Conservation (phyloP, 2,888 invertebrate genomes). For the Meteorus cinctellus region DNA sequence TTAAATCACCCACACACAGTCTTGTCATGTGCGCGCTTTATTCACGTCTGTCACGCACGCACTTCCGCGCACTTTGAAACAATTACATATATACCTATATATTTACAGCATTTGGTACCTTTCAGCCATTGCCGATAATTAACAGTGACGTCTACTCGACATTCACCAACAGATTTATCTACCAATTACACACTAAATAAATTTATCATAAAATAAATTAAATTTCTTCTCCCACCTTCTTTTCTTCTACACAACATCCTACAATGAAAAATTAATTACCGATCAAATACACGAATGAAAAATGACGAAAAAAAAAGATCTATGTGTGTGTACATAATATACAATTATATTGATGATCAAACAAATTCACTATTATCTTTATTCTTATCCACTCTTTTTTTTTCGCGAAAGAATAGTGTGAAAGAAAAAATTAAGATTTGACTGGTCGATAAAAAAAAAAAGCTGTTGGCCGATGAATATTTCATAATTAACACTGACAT, state of each 20-base stretch:
- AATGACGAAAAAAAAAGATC: not conserved
- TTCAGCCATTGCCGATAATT: slow-evolving; percentile 54
- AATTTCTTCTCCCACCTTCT: not conserved
- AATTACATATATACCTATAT: slow-evolving; percentile 14
- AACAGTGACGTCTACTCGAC: slow-evolving; percentile 53
- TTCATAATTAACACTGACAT: slow-evolving; percentile 42
- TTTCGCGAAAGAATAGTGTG: not conserved
- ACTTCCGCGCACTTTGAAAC: slow-evolving; percentile 28
- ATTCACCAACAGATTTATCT: slow-evolving; percentile 60
- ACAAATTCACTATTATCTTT: not conserved
- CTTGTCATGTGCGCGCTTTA: slow-evolving; percentile 27
- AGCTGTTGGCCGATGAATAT: slow-evolving; percentile 36
- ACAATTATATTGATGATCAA: slow-evolving; percentile 5
- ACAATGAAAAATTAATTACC: slow-evolving; percentile 7
- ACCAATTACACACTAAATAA: slow-evolving; percentile 60
- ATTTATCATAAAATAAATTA: slow-evolving; percentile 53
- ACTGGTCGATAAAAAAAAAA: slow-evolving; percentile 26
- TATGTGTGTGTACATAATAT: not conserved
- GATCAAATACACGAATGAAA: not conserved
- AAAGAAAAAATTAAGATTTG: slow-evolving; percentile 22
- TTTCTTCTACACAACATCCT: not conserved
- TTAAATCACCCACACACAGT: slow-evolving; percentile 32
- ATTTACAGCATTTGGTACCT: slow-evolving; percentile 48
- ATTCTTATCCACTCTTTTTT: not conserved
- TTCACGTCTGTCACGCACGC: slow-evolving; percentile 36